phyloP scores from a whole-genome alignment of 2,797 vertebrate species.

The Alectoris magna region DNA sequence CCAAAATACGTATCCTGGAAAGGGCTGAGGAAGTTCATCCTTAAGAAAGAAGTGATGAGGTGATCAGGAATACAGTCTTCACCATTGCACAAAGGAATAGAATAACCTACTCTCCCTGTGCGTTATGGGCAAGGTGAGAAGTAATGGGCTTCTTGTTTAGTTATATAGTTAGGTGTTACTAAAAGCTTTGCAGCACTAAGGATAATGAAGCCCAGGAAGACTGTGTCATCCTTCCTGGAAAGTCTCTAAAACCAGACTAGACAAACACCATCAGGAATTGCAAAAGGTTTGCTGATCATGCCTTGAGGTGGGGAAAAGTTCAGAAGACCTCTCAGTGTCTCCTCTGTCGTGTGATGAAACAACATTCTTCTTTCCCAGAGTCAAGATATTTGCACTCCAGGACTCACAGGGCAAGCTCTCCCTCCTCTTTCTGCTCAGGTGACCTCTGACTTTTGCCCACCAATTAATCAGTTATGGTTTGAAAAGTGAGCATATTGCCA shows the following conservation, averaged over 20 bases:
- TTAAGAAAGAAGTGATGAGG: neutral
- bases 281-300: neutral
- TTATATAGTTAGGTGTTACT: neutral
- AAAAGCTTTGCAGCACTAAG: neutral
- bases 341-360: neutral
- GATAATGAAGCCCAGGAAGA: neutral
- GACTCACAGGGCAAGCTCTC: neutral
- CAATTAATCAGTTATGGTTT: conserved; percentile 19
- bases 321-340: neutral
- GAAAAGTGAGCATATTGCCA: neutral
- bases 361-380: neutral
- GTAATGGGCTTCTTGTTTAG: neutral
- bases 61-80: neutral
- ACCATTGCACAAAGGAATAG: neutral
- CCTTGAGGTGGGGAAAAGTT: neutral
- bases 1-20: neutral
- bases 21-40: neutral
- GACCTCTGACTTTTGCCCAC: conserved; percentile 22
- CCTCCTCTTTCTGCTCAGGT: neutral
- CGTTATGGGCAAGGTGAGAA: neutral
- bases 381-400: neutral
- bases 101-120: neutral
- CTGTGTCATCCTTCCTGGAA: neutral
- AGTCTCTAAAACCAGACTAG: neutral
- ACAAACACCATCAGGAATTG: neutral